Conservation (phyloP, 2,888 invertebrate species). For the Spatulosminthurus flaviceps region DNA sequence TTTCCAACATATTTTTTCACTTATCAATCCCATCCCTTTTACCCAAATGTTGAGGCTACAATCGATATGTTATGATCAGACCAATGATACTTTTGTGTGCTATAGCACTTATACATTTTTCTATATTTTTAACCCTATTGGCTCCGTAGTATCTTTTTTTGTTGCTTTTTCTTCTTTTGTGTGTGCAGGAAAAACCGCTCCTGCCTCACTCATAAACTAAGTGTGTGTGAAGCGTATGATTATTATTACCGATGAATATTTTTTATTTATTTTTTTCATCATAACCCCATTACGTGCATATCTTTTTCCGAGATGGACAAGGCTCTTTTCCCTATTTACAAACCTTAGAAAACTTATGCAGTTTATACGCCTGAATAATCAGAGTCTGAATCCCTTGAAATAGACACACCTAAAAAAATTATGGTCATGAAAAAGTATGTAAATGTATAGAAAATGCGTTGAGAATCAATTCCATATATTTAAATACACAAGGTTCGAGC, state of each 20-base stretch:
- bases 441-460: no score
- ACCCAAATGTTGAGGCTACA: not conserved
- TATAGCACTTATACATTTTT: no score
- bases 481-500: no score
- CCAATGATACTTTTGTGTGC: no score
- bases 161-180: no score
- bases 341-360: no score
- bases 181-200: not conserved
- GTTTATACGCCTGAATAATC: no score
- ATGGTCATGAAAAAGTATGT: no score
- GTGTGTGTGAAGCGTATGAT: slow-evolving; percentile 29
- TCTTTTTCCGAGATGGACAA: not conserved
- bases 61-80: not conserved
- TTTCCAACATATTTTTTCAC: not conserved
- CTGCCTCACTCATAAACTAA: not conserved
- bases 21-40: not conserved
- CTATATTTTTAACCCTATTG: slow-evolving; percentile 8
- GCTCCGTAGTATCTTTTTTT: slow-evolving; percentile 7
- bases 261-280: not conserved
- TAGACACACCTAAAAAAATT: no score
- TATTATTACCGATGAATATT: slow-evolving; percentile 29
- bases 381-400: no score
- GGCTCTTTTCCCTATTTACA: no score
- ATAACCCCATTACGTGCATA: not conserved
- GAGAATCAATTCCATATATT: no score